A percentile compares a stretch with the other conserved stretches of the same genome.
Evolutionary conservation across 2,113 vertebrate species (phyloP).

Genomic region (Sclerurus mexicanus): DNA sequence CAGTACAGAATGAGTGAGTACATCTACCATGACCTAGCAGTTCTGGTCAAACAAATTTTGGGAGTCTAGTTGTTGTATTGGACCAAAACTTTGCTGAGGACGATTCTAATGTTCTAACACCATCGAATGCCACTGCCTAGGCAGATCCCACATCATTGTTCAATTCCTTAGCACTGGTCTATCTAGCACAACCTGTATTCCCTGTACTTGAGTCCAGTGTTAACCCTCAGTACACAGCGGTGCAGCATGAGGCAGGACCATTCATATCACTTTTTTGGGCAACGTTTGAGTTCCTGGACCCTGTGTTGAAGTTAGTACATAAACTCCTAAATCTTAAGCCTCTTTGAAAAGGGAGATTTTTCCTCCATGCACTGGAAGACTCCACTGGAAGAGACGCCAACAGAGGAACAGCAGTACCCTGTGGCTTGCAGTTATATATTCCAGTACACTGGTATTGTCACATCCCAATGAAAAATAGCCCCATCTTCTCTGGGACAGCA

Average conservation of each 20-base stretch:
- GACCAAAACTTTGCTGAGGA: background rate
- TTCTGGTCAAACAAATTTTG: background rate
- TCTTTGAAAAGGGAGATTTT: background rate
- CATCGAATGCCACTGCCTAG: accelerated
- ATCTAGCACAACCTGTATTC: accelerated
- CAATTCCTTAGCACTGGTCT: background rate
- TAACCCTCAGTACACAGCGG: background rate
- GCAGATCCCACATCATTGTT: background rate
- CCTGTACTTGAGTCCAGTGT: background rate
- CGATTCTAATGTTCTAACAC: background rate
- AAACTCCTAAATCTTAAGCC: background rate
- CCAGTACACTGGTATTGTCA: background rate
- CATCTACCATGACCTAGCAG: background rate
- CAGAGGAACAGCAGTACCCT: background rate
- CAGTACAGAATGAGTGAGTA: background rate
- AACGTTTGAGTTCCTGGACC: background rate
- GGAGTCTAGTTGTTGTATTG: background rate
- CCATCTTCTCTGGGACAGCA: background rate
- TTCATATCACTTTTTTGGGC: background rate
- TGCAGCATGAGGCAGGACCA: background rate
- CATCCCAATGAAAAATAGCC: background rate
- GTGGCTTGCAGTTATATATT: background rate
- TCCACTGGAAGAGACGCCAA: background rate
- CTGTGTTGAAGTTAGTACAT: background rate
- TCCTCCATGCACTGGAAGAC: background rate